phyloP scores from a whole-genome alignment of 2,113 vertebrate species.

The Guaruba guarouba region DNA sequence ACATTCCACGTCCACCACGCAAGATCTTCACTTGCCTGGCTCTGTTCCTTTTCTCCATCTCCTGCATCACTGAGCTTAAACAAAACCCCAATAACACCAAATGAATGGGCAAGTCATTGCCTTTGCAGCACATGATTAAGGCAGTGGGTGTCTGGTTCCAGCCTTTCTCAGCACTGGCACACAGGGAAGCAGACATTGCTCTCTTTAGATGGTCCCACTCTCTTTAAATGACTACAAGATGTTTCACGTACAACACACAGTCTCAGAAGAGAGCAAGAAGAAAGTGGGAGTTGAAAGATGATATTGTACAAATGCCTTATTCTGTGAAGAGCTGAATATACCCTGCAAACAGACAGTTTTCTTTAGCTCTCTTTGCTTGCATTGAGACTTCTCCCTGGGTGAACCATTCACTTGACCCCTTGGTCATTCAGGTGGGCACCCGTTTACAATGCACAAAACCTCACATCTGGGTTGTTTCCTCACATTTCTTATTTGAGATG shows the following conservation, averaged over 20 bases:
- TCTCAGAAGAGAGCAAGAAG: neutral
- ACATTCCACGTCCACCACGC: neutral
- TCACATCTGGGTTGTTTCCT: neutral
- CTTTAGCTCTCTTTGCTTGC: neutral
- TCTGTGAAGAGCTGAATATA: neutral
- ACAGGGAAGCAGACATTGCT: neutral
- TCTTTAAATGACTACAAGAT: neutral
- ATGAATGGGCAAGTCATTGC: accelerated
- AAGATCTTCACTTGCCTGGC: neutral
- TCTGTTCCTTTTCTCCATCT: neutral
- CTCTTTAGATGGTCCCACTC: neutral
- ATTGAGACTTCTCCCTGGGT: neutral
- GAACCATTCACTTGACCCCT: neutral
- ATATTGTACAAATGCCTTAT: neutral
- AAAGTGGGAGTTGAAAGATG: neutral
- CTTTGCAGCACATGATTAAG: neutral
- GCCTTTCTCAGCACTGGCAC: neutral
- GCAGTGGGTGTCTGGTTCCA: neutral
- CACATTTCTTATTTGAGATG: neutral
- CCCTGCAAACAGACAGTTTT: neutral
- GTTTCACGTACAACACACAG: neutral
- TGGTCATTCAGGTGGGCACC: neutral
- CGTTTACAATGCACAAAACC: neutral
- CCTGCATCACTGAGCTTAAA: neutral
- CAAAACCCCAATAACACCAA: neutral